These are phyloP conservation scores for Slavum lentiscoides DNA, from an alignment of 2,888 invertebrate species.

Conservation along the genomic window DNA sequence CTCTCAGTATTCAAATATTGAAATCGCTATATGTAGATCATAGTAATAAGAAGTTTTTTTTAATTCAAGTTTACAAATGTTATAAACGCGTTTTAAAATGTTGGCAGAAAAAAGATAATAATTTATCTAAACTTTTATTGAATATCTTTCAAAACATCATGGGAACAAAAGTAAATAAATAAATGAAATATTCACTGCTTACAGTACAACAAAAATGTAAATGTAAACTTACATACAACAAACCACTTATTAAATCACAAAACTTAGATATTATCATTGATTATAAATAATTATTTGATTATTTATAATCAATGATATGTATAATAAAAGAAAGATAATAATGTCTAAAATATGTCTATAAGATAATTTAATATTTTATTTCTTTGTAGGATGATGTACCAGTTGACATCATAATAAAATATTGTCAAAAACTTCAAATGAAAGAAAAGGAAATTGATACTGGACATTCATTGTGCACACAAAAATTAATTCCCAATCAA, in stretches of 20 bases:
- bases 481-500: conserved; percentile 30
- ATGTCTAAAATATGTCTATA: too few species aligned
- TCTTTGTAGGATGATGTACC: conserved; percentile 34
- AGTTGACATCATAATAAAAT: conserved; percentile 32
- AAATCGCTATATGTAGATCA: conserved; percentile 36
- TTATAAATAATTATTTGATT: too few species aligned
- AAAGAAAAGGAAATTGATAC: conserved; percentile 4
- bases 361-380: too few species aligned
- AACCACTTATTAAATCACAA: neutral
- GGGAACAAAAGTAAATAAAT: conserved; percentile 47
- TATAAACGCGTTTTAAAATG: conserved; percentile 49
- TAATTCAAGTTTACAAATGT: conserved; percentile 53
- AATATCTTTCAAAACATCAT: conserved; percentile 49
- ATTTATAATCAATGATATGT: too few species aligned
- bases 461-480: neutral
- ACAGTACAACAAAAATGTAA: neutral
- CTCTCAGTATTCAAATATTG: conserved; percentile 72
- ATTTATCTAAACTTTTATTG: conserved; percentile 48
- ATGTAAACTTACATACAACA: too few species aligned
- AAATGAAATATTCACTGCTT: neutral
- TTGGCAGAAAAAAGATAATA: conserved; percentile 50
- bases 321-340: too few species aligned
- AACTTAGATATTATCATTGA: neutral
- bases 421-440: conserved; percentile 35
- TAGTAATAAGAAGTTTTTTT: conserved; percentile 49